Evolutionary conservation across 2,888 invertebrate genomes (phyloP).

Genomic region (Troglohyphantes excavatus): DNA sequence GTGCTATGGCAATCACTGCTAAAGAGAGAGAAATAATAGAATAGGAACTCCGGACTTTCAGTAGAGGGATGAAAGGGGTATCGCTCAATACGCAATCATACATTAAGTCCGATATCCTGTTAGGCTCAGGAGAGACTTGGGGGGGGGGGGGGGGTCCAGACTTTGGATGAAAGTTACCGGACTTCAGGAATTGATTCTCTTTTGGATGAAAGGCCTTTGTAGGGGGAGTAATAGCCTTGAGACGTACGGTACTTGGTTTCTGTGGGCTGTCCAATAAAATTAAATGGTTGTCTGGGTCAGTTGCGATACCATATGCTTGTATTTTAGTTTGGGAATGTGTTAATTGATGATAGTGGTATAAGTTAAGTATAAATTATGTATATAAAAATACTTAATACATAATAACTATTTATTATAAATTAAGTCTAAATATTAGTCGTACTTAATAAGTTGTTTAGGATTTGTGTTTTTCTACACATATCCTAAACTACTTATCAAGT

Average conservation of each 20-base stretch:
- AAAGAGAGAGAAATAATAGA: constrained; percentile 45
- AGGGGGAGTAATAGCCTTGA: background rate
- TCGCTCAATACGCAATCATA: constrained; percentile 56
- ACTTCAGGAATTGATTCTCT: constrained; percentile 3
- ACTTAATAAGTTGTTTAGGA: too few relatives aligned
- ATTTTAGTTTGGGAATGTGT: too few relatives aligned
- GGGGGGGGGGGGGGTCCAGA: background rate
- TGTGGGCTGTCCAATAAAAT: too few relatives aligned
- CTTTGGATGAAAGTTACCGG: constrained; percentile 35
- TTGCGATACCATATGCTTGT: too few relatives aligned
- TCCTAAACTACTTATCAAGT: too few relatives aligned
- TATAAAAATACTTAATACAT: too few relatives aligned
- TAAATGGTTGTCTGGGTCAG: too few relatives aligned
- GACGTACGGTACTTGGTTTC: background rate
- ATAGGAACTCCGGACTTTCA: constrained; percentile 21
- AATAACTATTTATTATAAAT: too few relatives aligned
- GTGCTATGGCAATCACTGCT: constrained; percentile 50
- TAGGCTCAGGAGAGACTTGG: constrained; percentile 13
- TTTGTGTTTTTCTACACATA: too few relatives aligned
- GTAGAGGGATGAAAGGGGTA: constrained; percentile 44
- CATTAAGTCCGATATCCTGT: constrained; percentile 67
- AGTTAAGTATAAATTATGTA: too few relatives aligned
- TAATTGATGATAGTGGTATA: too few relatives aligned
- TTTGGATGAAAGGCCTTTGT: background rate
- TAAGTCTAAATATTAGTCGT: too few relatives aligned